Evolutionary conservation across 2,113 vertebrate genomes (phyloP), one percentile per base, ranked within the genome.

Genomic region (Campylorhamphus procurvoides): DNA sequence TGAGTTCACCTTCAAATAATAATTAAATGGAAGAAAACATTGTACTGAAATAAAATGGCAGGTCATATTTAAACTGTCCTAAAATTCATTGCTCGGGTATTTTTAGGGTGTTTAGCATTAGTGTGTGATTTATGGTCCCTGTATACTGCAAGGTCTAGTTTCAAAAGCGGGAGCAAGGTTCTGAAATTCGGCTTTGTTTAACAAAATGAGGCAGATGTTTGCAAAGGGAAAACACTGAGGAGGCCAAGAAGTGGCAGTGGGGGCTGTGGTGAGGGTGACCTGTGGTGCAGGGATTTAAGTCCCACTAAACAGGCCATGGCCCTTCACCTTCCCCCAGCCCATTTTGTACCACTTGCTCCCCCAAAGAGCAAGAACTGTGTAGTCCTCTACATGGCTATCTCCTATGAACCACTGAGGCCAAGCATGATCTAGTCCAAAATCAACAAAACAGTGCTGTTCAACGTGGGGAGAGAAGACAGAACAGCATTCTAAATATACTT

Each of bases 1-100:
- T 46, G 79, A 76, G 90, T 93, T 97, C 93, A 97, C 87, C 84
- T 93, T 80, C 84, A 93, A 63, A 68, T 82, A 64, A 81, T 60
- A 92, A 81, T 93, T 93, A 83, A 90, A 44, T 77, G 47, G 40
- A 83, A 81, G 52, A 93, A 96, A 95, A 84, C 39, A 68, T 50
- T 95, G 60, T 63, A 63, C 79, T 81, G 63, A 84, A 90, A 71
- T 74, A 90, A 96, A 77, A 90, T 86, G 66, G 78, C 77, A 91
- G 52, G 52, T 86, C 79, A 68, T 85, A 94, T 93, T 94, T 90
- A 64, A 81, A 56, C 47, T 88, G 69, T 58, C 50, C 56, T 62
- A 74, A 93, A 93, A 96, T 66, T 84, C 44, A 84, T 88, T 93
- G 67, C 69, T 92, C 58, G 66, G 87, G 49, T 89, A 55, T 94